A percentile compares a stretch with the other conserved stretches of the same genome.
These are phyloP conservation scores for Drosophila santomea DNA, from an alignment of 1,140 invertebrate genomes.

Conservation along the genomic window DNA sequence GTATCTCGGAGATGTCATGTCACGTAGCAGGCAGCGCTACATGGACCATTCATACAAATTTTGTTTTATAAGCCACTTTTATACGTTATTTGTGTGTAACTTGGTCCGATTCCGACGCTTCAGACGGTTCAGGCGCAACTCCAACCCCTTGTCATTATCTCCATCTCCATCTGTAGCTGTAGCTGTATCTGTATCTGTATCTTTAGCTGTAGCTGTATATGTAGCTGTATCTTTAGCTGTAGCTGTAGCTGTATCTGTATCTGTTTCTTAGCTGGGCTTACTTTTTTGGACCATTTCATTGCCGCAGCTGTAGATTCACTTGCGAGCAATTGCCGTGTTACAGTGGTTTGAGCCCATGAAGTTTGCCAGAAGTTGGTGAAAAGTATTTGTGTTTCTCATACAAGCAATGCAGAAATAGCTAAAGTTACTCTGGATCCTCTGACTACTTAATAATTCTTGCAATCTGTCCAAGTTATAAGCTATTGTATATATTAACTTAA, in stretches of 20 bases:
- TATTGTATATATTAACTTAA: too few relatives aligned
- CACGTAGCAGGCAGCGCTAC: slow-evolving; percentile 70
- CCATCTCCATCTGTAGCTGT: too few relatives aligned
- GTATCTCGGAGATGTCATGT: slow-evolving; percentile 77
- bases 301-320: slow-evolving; percentile 36
- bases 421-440: too few relatives aligned
- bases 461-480: too few relatives aligned
- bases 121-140: slow-evolving; percentile 6
- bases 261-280: slow-evolving; percentile 16
- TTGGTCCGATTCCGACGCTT: slow-evolving; percentile 33
- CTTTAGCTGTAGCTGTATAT: slow-evolving; percentile 1
- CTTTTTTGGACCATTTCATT: slow-evolving; percentile 30
- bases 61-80: slow-evolving; percentile 83
- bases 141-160: slow-evolving; percentile 36
- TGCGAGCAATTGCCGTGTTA: slow-evolving; percentile 42
- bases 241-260: neutral
- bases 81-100: slow-evolving; percentile 81
- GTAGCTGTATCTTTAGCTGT: slow-evolving; percentile 7
- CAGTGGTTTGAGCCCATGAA: slow-evolving; percentile 7
- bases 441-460: too few relatives aligned
- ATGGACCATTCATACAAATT: slow-evolving; percentile 83
- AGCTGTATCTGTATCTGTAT: neutral
- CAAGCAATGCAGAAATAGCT: neutral
- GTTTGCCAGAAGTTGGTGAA: neutral
- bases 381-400: neutral